Conservation (phyloP, 2,113 vertebrate genomes). For the Bubalus kerabau region DNA sequence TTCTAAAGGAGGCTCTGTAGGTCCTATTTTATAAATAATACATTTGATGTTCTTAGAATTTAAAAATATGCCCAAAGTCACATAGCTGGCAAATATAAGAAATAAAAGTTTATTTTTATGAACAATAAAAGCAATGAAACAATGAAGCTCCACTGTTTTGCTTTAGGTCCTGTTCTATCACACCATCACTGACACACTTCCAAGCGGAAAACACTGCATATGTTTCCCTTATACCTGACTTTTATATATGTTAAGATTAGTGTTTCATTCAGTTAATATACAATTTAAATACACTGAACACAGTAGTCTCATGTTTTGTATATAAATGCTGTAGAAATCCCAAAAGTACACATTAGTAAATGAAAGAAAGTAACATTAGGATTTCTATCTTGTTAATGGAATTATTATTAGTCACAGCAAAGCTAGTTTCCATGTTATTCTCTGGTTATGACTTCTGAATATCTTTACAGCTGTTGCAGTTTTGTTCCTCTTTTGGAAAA, state of each 20-base stretch:
- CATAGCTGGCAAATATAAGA: neutral
- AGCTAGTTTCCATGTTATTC: neutral
- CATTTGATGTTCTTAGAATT: neutral
- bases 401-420: slow-evolving; percentile 11
- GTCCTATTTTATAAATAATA: neutral
- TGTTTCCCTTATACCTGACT: neutral
- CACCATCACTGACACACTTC: neutral
- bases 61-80: neutral
- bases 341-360: neutral
- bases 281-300: slow-evolving; percentile 1
- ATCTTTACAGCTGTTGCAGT: neutral
- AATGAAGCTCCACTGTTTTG: neutral
- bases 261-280: neutral
- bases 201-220: neutral
- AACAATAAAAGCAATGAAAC: neutral
- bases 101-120: neutral
- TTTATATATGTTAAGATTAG: neutral
- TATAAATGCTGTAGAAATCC: neutral
- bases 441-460: neutral
- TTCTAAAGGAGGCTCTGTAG: neutral
- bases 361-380: neutral
- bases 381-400: neutral
- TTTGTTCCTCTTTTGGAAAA: neutral
- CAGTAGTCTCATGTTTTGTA: neutral
- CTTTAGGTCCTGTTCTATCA: neutral